Evolutionary conservation across 2,888 invertebrate species (phyloP).

Genomic region (Drosophila glabriapex): DNA sequence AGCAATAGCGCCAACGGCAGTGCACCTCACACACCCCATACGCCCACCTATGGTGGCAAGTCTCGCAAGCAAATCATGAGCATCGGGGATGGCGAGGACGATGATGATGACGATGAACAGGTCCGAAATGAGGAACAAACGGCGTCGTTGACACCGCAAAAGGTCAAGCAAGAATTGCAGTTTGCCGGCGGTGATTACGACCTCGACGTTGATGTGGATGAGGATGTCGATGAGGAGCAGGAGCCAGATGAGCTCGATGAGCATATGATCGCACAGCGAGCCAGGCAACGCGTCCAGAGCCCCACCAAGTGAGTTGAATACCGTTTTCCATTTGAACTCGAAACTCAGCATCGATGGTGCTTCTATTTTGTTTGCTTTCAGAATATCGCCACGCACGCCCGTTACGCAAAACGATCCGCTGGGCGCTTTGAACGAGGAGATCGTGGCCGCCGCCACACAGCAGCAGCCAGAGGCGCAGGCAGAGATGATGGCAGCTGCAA

Average conservation of each 20-base stretch:
- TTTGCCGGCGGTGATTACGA: constrained; percentile 60
- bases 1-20: constrained; percentile 54
- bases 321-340: not conserved
- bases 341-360: not conserved
- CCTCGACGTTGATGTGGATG: constrained; percentile 47
- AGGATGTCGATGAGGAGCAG: constrained; percentile 34
- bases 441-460: constrained; percentile 53
- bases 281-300: constrained; percentile 77
- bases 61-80: constrained; percentile 81
- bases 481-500: constrained; percentile 14
- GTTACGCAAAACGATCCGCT: constrained; percentile 97
- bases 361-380: constrained; percentile 70
- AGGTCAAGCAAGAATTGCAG: constrained; percentile 35
- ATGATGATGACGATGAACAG: constrained; percentile 57
- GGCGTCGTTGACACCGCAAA: constrained; percentile 43
- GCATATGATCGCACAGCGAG: constrained; percentile 44
- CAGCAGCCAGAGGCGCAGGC: constrained; percentile 16
- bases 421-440: constrained; percentile 89
- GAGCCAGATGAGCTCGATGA: constrained; percentile 57
- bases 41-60: constrained; percentile 91
- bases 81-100: constrained; percentile 68
- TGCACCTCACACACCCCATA: constrained; percentile 71
- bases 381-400: constrained; percentile 91
- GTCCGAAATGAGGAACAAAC: constrained; percentile 14
- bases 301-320: constrained; percentile 83